Evolutionary conservation across 2,888 invertebrate genomes (phyloP), one percentile per base, ranked within the genome.

Genomic region (Limnephilus rhombicus): DNA sequence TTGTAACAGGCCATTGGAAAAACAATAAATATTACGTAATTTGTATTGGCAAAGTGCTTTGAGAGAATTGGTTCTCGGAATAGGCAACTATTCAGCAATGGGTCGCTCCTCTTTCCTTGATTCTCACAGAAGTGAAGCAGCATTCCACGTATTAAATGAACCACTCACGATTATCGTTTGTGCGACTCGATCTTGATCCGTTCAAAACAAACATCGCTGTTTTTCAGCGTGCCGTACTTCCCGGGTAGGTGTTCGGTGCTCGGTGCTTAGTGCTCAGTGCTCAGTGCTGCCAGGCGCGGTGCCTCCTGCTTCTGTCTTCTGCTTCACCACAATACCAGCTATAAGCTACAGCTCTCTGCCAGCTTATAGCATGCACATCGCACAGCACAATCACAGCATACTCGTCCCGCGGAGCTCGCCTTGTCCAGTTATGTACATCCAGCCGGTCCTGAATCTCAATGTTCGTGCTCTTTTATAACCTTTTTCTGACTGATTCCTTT

Each of bases 91-190:
- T 85, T 85, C 34, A 85, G 85, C 34, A 41, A 85, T 37, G 85
- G 85, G 24, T 85, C 85, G 85, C 34, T 45, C 49, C 86, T 86
- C 86, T 68, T 68, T 68, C 68, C 68, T 29, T n/a, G 88, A 81
- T 80, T 80, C 82, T 45, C 81, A 45, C 90, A 81, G 81, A 82
- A 90, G 41, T 90, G 49, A 90, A 90, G 82, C 90, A 11, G 31
- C 90, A 90, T 90, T 90, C 90, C 90, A n/a, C 90, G 81, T 41
- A 82, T 18, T 82, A 90, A 90, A 82, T 82, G 90, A 49, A 90
- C 82, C 82, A 82, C 90, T 90, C 90, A 90, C 81, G 90, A 90
- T 82, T 89, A 89, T 90, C 90, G 80, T 49, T 82, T 45, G 82
- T 49, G 90, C 90, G 82, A 90, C 90, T 81, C 90, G 82, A 82